Percentiles rank a stretch among this genome's conserved stretches.
Evolutionary conservation across 1,140 invertebrate species (phyloP).

Genomic region (Papilio helenus): DNA sequence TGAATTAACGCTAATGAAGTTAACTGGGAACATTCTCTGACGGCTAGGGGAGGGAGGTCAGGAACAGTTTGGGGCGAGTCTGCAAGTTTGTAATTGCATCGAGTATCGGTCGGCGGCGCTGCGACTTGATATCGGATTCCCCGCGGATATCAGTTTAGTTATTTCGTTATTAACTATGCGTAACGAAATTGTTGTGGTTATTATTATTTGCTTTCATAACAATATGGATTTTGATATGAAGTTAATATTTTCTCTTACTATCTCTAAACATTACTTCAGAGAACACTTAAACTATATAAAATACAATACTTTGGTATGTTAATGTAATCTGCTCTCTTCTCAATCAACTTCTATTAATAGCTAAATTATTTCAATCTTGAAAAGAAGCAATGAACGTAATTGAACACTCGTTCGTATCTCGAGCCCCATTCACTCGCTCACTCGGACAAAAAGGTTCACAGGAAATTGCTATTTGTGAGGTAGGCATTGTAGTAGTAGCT

Average conservation of each 20-base stretch:
- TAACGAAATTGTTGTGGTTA: not conserved
- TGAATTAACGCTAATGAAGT: constrained; percentile 27
- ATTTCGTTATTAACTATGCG: not conserved
- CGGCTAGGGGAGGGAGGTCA: not conserved
- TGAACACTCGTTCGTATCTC: not conserved
- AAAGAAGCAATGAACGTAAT: constrained; percentile 18
- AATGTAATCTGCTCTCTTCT: not conserved
- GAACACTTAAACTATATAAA: not conserved
- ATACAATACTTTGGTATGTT: not conserved
- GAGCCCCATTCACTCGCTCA: constrained; percentile 1
- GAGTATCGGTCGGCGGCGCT: not conserved
- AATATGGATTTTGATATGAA: not conserved
- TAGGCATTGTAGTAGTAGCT: constrained; percentile 19
- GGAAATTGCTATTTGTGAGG: constrained; percentile 37
- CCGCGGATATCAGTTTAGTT: not conserved
- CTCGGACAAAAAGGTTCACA: constrained; percentile 30
- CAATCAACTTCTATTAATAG: constrained; percentile 1
- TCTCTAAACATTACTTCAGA: too few species aligned
- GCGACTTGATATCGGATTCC: not conserved
- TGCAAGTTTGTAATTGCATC: constrained; percentile 6
- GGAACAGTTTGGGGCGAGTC: not conserved
- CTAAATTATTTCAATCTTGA: constrained; percentile 12
- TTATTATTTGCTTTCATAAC: not conserved
- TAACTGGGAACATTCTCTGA: constrained; percentile 2
- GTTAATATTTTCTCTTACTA: too few species aligned